These are phyloP conservation scores for Motacilla alba DNA, from an alignment of 2,113 vertebrate species.

Conservation along the genomic window DNA sequence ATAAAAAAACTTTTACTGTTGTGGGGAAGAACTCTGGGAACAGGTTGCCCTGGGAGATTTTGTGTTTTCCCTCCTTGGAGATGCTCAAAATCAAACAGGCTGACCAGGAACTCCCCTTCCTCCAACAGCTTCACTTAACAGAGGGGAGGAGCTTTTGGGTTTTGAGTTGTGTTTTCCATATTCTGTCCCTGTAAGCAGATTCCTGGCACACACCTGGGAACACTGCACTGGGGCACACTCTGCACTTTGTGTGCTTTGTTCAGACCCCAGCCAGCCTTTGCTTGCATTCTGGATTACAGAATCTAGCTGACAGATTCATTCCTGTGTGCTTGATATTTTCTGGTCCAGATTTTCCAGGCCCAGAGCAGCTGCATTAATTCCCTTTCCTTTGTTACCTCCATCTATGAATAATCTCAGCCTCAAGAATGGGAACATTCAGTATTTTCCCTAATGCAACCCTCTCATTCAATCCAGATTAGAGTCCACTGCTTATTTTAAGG, in stretches of 20 bases:
- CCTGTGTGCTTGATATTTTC: neutral
- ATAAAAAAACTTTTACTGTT: neutral
- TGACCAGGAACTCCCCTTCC: neutral
- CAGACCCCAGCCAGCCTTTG: neutral
- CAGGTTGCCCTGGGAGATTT: neutral
- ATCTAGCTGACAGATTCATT: neutral
- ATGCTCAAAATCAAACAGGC: neutral
- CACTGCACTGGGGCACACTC: neutral
- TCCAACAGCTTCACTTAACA: neutral
- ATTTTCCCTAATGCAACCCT: constrained; percentile 2
- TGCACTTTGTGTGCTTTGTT: neutral
- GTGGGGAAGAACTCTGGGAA: neutral
- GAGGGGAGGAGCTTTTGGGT: neutral
- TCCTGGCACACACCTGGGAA: neutral
- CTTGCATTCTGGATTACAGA: neutral
- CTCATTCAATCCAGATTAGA: constrained; percentile 10
- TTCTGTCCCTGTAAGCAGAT: neutral
- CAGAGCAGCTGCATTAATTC: neutral
- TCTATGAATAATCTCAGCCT: neutral
- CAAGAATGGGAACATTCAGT: constrained; percentile 17
- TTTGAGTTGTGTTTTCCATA: neutral
- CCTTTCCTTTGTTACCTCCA: neutral
- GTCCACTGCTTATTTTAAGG: constrained; percentile 30
- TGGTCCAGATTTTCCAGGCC: neutral
- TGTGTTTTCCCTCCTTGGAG: neutral